phyloP scores from a whole-genome alignment of 2,113 vertebrate genomes.

The Alethe castanea region DNA sequence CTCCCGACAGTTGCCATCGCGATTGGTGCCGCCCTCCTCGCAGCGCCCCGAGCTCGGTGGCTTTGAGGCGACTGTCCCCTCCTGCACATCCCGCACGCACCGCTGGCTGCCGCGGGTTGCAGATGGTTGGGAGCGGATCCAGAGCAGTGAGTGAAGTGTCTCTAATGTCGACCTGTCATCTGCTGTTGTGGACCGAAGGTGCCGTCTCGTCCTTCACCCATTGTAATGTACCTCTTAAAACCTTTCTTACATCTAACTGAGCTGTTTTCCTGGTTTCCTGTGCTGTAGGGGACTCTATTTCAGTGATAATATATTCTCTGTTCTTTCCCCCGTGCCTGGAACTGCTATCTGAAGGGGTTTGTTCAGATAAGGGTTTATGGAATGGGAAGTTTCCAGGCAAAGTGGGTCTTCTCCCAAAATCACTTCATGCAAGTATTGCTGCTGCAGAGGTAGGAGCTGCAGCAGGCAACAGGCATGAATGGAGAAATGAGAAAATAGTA shows the following conservation, averaged over 20 bases:
- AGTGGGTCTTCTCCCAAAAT: neutral
- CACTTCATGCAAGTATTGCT: too few relatives aligned
- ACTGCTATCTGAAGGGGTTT: neutral
- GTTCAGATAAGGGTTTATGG: neutral
- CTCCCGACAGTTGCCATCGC: neutral
- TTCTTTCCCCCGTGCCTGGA: neutral
- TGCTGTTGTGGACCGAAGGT: neutral
- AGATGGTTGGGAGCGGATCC: neutral
- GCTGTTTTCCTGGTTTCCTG: neutral
- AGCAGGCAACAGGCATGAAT: neutral
- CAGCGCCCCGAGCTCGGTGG: neutral
- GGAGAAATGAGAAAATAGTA: neutral
- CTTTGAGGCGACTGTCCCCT: neutral
- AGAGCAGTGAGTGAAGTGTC: neutral
- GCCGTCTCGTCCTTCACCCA: neutral
- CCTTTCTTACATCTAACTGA: neutral
- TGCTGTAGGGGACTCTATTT: fast-evolving
- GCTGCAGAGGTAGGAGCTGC: neutral
- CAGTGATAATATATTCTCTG: neutral
- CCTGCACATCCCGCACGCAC: neutral
- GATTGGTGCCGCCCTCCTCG: neutral
- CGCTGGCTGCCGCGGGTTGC: neutral
- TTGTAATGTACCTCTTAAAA: neutral
- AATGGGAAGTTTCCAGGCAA: neutral
- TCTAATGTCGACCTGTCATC: neutral